A percentile compares a stretch with the other conserved stretches of the same genome.
phyloP scores from a whole-genome alignment of 1,140 invertebrate species.

The Matsumurasca onukii region DNA sequence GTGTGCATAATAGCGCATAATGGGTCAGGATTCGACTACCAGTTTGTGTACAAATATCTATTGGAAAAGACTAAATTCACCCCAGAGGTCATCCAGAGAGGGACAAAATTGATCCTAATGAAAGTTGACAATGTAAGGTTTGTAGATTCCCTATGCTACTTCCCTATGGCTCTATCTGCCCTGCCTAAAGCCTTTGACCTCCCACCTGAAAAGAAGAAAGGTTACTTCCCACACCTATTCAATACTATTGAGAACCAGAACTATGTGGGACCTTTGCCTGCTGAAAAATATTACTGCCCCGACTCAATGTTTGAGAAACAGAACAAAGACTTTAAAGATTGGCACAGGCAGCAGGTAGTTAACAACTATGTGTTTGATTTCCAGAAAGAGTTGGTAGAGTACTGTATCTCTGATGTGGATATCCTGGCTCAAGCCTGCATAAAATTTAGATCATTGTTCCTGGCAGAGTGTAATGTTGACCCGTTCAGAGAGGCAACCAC shows the following conservation, averaged over 20 bases:
- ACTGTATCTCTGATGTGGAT: conserved; percentile 35
- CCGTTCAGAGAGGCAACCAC: background rate
- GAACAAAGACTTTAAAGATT: conserved; percentile 25
- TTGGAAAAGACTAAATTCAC: conserved; percentile 26
- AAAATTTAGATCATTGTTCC: conserved; percentile 1
- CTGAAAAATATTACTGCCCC: conserved; percentile 17
- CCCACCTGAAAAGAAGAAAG: conserved; percentile 31
- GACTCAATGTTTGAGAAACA: conserved; percentile 36
- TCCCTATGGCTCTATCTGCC: conserved; percentile 39
- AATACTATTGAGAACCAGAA: conserved; percentile 33
- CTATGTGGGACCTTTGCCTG: background rate
- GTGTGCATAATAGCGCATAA: conserved; percentile 40
- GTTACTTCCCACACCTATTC: conserved; percentile 42
- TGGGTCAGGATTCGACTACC: conserved; percentile 38
- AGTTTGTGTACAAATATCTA: conserved; percentile 41
- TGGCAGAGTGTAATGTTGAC: conserved; percentile 19
- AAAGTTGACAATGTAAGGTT: conserved; percentile 36
- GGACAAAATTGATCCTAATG: conserved; percentile 33
- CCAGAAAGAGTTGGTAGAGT: conserved; percentile 15
- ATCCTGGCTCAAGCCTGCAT: conserved; percentile 35
- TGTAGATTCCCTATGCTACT: conserved; percentile 44
- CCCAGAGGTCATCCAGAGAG: conserved; percentile 37
- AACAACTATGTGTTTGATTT: conserved; percentile 15
- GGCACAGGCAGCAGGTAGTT: background rate
- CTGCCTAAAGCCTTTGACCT: conserved; percentile 42